These are phyloP conservation scores for Parthenolecanium corni DNA, from an alignment of 2,888 invertebrate species.

Conservation along the genomic window DNA sequence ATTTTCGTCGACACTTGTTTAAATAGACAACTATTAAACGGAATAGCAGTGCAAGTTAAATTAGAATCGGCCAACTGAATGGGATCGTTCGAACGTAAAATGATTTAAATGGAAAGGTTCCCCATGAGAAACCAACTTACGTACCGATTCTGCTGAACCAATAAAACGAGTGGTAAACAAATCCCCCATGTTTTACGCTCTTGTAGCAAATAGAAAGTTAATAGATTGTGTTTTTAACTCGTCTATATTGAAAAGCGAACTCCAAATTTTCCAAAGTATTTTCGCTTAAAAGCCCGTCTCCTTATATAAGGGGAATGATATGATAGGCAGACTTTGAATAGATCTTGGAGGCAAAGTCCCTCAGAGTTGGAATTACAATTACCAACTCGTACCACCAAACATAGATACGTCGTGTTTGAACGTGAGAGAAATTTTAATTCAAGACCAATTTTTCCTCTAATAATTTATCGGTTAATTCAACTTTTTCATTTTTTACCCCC, in stretches of 20 bases:
- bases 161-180: conserved; percentile 19
- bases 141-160: conserved; percentile 13
- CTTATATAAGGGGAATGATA: too few species aligned
- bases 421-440: too few species aligned
- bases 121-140: conserved; percentile 17
- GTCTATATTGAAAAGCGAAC: neutral
- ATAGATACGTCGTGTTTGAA: too few species aligned
- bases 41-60: conserved; percentile 13
- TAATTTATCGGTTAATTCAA: too few species aligned
- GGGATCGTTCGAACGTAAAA: conserved; percentile 18
- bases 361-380: too few species aligned
- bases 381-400: too few species aligned
- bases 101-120: conserved; percentile 25
- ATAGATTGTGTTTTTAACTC: conserved; percentile 19
- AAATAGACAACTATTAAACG: conserved; percentile 10
- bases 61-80: conserved; percentile 21
- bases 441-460: too few species aligned
- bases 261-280: too few species aligned
- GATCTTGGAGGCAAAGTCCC: too few species aligned
- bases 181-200: neutral
- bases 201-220: conserved; percentile 17
- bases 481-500: too few species aligned
- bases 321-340: too few species aligned
- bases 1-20: conserved; percentile 23
- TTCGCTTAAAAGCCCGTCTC: too few species aligned